A percentile compares a stretch with the other conserved stretches of the same genome.
Evolutionary conservation across 1,140 invertebrate species (phyloP).

Genomic region (Metaphire vulgaris): DNA sequence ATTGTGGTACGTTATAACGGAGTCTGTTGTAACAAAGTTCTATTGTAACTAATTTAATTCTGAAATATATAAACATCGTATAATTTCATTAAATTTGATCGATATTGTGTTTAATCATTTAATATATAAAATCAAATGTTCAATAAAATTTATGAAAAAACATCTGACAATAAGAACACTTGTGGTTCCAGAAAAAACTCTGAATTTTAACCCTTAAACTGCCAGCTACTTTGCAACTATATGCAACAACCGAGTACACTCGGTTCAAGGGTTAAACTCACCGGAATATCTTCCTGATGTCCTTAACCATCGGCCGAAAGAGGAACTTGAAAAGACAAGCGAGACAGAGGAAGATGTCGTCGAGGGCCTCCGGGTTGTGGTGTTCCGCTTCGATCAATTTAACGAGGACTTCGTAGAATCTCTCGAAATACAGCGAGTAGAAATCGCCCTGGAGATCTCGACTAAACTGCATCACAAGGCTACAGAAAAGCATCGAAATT

Average conservation of each 20-base stretch:
- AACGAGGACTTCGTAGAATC: neutral
- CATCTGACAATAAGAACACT: neutral
- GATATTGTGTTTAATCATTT: no score
- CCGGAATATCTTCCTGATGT: neutral
- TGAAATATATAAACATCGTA: no score
- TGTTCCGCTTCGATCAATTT: neutral
- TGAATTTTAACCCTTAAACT: no score
- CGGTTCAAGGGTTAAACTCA: neutral
- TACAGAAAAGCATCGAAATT: neutral
- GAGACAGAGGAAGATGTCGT: neutral
- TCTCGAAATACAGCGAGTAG: neutral
- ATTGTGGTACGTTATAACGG: no score
- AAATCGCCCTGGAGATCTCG: neutral
- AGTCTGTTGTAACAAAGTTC: no score
- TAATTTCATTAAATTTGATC: no score
- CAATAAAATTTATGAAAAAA: neutral
- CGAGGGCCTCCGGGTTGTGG: neutral
- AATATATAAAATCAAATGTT: neutral
- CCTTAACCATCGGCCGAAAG: neutral
- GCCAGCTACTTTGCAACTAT: neutral
- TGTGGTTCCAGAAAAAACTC: neutral
- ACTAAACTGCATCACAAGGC: neutral
- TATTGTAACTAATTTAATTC: no score
- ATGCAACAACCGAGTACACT: neutral
- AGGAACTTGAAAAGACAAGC: neutral